Evolutionary conservation across 2,888 invertebrate species (phyloP), one percentile per base, ranked within the genome.

Genomic region (Caenorhabditis sulstoni): DNA sequence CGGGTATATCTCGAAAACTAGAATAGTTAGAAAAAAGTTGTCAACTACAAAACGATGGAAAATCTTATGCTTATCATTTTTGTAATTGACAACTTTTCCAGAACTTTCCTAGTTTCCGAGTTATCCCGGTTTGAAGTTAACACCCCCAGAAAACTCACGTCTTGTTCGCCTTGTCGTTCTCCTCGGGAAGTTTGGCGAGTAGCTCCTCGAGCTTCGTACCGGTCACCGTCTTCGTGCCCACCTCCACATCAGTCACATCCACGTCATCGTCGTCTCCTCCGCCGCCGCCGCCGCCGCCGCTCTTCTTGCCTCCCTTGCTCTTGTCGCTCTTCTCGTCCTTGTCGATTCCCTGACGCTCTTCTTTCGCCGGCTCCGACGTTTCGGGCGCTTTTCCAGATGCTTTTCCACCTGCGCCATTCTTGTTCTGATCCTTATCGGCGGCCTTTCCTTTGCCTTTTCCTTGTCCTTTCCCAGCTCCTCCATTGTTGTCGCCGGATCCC

Each of bases 181-280:
- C 67, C 22, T 67, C 39, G 9, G 67, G 78, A 35, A 78, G 41
- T 14, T 62, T 61, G 5, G 55, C 61, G 0, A 78, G 47, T 9
- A 73, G 58, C 44, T 79, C 64, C 11, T 73, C 16, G 2, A 79
- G 29, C 22, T 29, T 73, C 4, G 41, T 14, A 16, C 12, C 39
- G 1, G 55, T n/a, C 18, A 79, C 20, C 35, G 58, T 35, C 29
- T 75, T 68, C 3, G 70, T 75, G 23, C 75, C 80, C 29, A 29
- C 29, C 44, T 80, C 80, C 3, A 53, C 62, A 37, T 80, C 80
- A 18, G 70, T 80, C 22, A 80, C 80, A 49, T 80, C 80, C 14
- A 80, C 68, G 45, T 70, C 77, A 22, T 70, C 77, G 29, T 58
- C 65, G 29, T 61, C 45, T 59, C 20, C 14, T 14, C 29, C 22